Percentiles rank a stretch among this genome's conserved stretches.
These are phyloP conservation scores for Oceanodroma leucorhoa DNA, from an alignment of 2,797 vertebrate species.

Conservation along the genomic window DNA sequence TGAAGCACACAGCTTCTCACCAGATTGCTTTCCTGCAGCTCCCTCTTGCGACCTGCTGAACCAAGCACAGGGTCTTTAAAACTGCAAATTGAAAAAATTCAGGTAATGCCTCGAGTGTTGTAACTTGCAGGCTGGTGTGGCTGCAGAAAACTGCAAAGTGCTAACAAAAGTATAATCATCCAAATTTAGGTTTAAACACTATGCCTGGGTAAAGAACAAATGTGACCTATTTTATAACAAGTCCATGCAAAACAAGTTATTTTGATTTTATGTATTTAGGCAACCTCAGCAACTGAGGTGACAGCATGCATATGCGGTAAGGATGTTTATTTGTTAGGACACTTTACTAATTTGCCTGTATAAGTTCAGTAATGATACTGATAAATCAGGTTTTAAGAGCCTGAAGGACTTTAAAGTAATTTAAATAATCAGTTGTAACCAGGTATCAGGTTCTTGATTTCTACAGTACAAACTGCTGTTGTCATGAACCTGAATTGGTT, in stretches of 20 bases:
- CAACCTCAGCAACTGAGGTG: background rate
- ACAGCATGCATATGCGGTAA: background rate
- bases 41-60: background rate
- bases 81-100: background rate
- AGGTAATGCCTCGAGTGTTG: background rate
- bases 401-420: background rate
- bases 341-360: background rate
- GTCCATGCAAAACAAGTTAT: background rate
- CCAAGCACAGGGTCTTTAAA: background rate
- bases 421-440: background rate
- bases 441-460: background rate
- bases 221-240: background rate
- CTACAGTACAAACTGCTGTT: background rate
- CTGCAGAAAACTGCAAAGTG: background rate
- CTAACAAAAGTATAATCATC: background rate
- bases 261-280: background rate
- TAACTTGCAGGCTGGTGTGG: background rate
- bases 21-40: background rate
- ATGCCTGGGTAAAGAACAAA: background rate
- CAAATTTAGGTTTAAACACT: background rate
- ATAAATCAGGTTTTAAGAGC: background rate
- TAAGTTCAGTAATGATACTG: background rate
- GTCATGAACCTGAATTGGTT: background rate
- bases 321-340: background rate
- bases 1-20: accelerated